phyloP scores from a whole-genome alignment of 2,113 vertebrate genomes.

The Xenopus borealis region DNA sequence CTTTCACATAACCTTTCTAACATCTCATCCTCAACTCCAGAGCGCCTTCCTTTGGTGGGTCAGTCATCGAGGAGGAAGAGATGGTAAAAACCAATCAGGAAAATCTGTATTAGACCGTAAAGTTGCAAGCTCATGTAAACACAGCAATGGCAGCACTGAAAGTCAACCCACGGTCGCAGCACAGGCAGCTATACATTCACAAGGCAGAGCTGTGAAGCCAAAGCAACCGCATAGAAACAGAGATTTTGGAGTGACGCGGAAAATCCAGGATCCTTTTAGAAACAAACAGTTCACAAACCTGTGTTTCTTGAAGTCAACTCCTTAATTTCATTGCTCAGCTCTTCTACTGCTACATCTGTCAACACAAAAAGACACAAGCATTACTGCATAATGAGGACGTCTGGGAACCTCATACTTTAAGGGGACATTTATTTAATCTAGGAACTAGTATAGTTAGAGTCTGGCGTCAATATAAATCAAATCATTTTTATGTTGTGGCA shows the following conservation, averaged over 20 bases:
- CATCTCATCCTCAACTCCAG: conserved; percentile 17
- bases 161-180: too few species aligned
- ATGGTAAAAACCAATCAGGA: conserved; percentile 5
- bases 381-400: neutral
- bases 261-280: neutral
- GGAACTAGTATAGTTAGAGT: too few species aligned
- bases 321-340: conserved; percentile 46
- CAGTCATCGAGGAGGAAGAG: conserved; percentile 14
- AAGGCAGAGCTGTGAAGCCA: neutral
- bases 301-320: conserved; percentile 32
- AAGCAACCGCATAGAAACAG: neutral
- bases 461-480: too few species aligned
- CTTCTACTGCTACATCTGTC: conserved; percentile 38
- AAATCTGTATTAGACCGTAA: too few species aligned
- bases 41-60: neutral
- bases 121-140: too few species aligned
- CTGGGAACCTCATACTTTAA: neutral
- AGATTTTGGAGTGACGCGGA: too few species aligned
- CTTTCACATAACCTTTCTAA: conserved; percentile 33
- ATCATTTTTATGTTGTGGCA: too few species aligned
- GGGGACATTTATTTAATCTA: too few species aligned
- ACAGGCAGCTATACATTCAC: too few species aligned
- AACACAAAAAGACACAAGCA: conserved; percentile 40
- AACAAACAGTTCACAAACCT: conserved; percentile 37
- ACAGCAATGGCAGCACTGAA: too few species aligned